Percentiles rank a stretch among this genome's conserved stretches.
Evolutionary conservation across 1,140 invertebrate genomes (phyloP).

Genomic region (Dendroctonus valens): DNA sequence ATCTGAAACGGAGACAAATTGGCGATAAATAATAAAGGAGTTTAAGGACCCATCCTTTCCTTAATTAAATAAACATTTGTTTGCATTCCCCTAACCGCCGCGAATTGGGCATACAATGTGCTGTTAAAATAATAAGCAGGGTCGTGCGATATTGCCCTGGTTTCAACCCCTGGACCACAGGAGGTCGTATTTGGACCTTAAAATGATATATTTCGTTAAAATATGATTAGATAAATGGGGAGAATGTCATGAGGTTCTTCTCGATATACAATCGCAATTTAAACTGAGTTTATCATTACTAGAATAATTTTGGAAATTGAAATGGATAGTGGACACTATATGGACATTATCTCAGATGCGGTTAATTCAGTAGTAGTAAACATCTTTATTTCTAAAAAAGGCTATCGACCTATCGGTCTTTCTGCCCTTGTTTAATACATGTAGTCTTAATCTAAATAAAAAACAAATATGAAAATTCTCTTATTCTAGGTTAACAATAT

Average conservation of each 20-base stretch:
- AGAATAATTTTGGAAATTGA: too few species aligned
- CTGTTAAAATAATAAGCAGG: constrained; percentile 33
- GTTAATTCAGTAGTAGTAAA: too few species aligned
- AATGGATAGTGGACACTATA: too few species aligned
- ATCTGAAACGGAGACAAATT: constrained; percentile 21
- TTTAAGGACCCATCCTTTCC: constrained; percentile 22
- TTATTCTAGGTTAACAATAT: too few species aligned
- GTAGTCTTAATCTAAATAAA: too few species aligned
- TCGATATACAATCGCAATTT: too few species aligned
- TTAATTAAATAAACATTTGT: constrained; percentile 33
- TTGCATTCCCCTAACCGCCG: constrained; percentile 14
- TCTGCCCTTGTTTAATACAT: too few species aligned
- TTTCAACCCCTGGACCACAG: constrained; percentile 20
- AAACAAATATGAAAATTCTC: too few species aligned
- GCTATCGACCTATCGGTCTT: too few species aligned
- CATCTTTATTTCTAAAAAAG: too few species aligned
- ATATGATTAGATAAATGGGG: constrained; percentile 9
- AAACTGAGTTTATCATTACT: too few species aligned
- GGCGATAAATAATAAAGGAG: constrained; percentile 23
- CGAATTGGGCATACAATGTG: constrained; percentile 25
- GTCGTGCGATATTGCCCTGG: constrained; percentile 22
- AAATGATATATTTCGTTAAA: constrained; percentile 22
- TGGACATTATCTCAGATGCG: too few species aligned
- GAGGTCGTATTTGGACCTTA: constrained; percentile 28
- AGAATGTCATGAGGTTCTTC: background rate